Evolutionary conservation across 2,888 invertebrate species (phyloP).

Genomic region (Drosophila prolongata): DNA sequence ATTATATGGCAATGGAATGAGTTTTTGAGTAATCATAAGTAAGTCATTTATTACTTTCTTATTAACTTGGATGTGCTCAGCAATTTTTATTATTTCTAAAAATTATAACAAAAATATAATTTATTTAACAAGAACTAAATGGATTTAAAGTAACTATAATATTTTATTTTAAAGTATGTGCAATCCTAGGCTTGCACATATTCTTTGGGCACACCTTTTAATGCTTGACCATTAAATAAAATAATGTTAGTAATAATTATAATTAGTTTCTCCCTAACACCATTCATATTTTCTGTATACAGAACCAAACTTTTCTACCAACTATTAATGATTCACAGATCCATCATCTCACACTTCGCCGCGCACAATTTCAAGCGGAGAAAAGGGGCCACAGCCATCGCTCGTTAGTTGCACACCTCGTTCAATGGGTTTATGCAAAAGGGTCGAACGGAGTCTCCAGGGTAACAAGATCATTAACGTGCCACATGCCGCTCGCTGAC

Average conservation of each 20-base stretch:
- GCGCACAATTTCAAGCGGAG: slow-evolving; percentile 1
- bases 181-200: not conserved
- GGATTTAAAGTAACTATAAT: too few relatives aligned
- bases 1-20: too few relatives aligned
- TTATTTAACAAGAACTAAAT: too few relatives aligned
- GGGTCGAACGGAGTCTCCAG: slow-evolving; percentile 49
- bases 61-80: too few relatives aligned
- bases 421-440: slow-evolving; percentile 54
- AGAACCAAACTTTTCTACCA: not conserved
- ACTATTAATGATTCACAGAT: slow-evolving; percentile 24
- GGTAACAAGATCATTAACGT: slow-evolving; percentile 81
- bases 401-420: slow-evolving; percentile 69
- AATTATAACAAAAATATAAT: too few relatives aligned
- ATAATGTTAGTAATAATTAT: not conserved
- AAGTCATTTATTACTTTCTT: too few relatives aligned
- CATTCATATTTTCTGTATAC: not conserved
- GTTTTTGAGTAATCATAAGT: too few relatives aligned
- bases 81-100: too few relatives aligned
- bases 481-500: slow-evolving; percentile 58
- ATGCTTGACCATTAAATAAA: not conserved
- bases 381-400: slow-evolving; percentile 40
- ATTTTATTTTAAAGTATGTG: too few relatives aligned
- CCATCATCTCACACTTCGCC: slow-evolving; percentile 14
- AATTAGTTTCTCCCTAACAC: not conserved
- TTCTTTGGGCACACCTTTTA: too few relatives aligned